Conservation (phyloP, 2,797 vertebrate genomes). For the Aldrovandia affinis region DNA sequence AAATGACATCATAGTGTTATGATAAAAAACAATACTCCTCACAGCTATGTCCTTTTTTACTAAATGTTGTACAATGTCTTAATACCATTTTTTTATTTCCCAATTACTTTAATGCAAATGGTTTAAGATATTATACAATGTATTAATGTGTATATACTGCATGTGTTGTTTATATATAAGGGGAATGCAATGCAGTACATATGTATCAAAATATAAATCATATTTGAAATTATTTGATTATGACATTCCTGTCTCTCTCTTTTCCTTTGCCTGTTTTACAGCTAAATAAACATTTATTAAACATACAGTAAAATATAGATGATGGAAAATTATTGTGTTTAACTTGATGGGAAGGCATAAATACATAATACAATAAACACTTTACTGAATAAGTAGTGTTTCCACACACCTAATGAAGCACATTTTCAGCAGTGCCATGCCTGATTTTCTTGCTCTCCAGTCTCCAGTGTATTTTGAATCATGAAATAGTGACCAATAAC, state of each 20-base stretch:
- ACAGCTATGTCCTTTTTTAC: too few species aligned
- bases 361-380: neutral
- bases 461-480: neutral
- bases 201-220: neutral
- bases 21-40: neutral
- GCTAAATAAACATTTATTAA: neutral
- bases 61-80: too few species aligned
- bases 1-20: neutral
- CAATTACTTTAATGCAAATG: too few species aligned
- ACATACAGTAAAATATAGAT: neutral
- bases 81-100: too few species aligned
- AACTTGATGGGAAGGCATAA: too few species aligned
- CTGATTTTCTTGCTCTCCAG: neutral
- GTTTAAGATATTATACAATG: too few species aligned
- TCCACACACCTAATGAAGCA: neutral
- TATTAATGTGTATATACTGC: neutral
- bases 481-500: constrained; percentile 41
- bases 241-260: neutral
- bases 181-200: neutral
- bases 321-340: neutral
- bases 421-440: neutral
- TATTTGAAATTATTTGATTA: neutral
- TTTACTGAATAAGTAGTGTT: neutral
- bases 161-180: neutral
- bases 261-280: neutral